phyloP scores from a whole-genome alignment of 2,113 vertebrate species.

The Grammomys dolichurus region DNA sequence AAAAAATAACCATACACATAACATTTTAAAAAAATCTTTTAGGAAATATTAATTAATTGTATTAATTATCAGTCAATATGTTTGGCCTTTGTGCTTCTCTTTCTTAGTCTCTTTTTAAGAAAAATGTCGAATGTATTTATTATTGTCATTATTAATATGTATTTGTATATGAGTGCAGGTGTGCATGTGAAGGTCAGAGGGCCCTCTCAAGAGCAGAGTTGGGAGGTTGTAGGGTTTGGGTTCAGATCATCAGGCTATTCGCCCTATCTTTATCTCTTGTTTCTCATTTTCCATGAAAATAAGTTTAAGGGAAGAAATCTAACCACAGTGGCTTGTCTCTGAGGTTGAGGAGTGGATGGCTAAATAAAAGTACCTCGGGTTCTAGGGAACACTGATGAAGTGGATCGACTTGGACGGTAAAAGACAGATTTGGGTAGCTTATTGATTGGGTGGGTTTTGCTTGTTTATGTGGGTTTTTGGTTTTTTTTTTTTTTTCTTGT shows the following conservation, averaged over 20 bases:
- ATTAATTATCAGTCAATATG: background rate
- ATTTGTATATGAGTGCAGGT: background rate
- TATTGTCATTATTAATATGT: background rate
- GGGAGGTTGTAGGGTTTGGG: background rate
- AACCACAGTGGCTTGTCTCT: background rate
- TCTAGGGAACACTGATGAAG: background rate
- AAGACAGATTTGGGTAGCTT: background rate
- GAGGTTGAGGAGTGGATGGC: background rate
- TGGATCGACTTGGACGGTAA: constrained; percentile 5
- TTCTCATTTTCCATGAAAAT: constrained; percentile 2
- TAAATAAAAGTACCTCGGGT: background rate
- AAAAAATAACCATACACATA: background rate
- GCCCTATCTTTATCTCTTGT: background rate
- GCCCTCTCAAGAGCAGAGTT: background rate
- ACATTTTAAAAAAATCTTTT: background rate
- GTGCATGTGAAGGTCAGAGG: background rate
- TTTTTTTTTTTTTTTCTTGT: background rate
- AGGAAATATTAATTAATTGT: background rate
- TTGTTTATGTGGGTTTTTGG: background rate
- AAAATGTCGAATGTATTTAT: background rate
- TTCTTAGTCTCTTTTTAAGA: background rate
- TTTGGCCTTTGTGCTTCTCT: background rate
- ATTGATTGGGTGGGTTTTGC: background rate
- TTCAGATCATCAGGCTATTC: background rate
- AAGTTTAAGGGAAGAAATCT: background rate